Base-by-base conservation (phyloP, 1,140 invertebrate species). In the Asbolus verrucosus region DNA sequence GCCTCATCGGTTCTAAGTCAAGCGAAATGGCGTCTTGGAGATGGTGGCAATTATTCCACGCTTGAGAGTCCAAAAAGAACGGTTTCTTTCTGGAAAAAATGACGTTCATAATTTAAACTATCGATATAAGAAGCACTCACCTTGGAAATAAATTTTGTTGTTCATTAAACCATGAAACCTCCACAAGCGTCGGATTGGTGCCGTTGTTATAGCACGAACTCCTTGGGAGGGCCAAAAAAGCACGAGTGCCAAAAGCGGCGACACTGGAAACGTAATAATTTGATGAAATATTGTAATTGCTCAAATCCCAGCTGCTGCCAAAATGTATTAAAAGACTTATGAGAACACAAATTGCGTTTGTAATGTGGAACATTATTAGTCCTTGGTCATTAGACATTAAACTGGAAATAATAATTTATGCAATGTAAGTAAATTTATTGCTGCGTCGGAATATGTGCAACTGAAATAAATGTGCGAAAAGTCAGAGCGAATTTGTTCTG, bases 151-250 rank as follows among this genome's bases (percentile, higher is more conserved):
- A 54, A 54, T 27, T 27, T 24, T 14, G 46, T 27, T 54, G 46
- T 54, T 54, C 46, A 8, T 54, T 54, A 11, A 13, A 54, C 78
- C 78, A 79, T 11, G 73, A 70, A 0, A 71, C 68, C 67, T 79
- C 78, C 3, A 79, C 46, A 14, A 78, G 54, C 6, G 78, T 79
- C 6, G 78, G 78, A 36, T 70, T 16, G 2, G 67, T 70, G n/a
- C 67, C 15, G 39, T 76, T 75, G 36, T 77, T 77, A 15, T 38
- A 24, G 46, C 76, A 79, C 5, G 70, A 59, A 54, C 65, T 73
- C 33, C 76, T 60, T 0, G 78, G 78, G 24, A 79, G 54, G 1
- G 76, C 65, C 9, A 78, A 59, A 73, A 77, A 78, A 6, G 72
- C 76, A 19, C 73, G 71, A 50, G 75, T 75, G 30, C 72, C 69